Base-by-base conservation (phyloP, 2,797 vertebrate species). In the Lates japonicus region DNA sequence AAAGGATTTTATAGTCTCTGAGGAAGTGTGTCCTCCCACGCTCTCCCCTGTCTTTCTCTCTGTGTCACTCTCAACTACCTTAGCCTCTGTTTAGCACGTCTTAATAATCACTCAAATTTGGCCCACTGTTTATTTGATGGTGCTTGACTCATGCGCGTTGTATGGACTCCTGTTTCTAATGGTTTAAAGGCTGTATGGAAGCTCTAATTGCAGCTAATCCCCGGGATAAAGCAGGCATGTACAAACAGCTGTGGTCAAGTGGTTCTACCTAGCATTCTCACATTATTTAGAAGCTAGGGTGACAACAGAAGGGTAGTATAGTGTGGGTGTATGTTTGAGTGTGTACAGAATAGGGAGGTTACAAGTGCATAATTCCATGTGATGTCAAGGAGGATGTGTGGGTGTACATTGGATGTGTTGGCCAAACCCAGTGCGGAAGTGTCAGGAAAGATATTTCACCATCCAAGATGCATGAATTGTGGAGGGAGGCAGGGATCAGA, bases 11-110 rank as follows among this genome's bases (percentile, higher is more conserved):
- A 91, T 87, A 90, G 88, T 94, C 89, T 93, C 86, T 91, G 88
- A 94, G 94, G 95, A 95, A 95, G 94, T 92, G 84, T 89, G 85
- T 93, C 94, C 93, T 92, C 93, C 94, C 92, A 94, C 94, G 63
- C 92, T 78, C 85, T 91, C 78, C 68, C 74, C 74, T 77, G 79
- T 87, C 76, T 89, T 84, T 89, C 76, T 85, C 84, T 90, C 82
- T 87, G 63, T 89, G 84, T 85, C 80, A 86, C 82, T 88, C 78
- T 85, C 70, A 80, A 66, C 86, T 86, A 87, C 87, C 88, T 70
- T 64, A 81, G 74, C 75, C 76, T 74, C 79, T 76, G 61, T 77
- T 78, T 80, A 91, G 75, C 74, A 69, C 33, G 69, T 87, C 71
- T 81, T 87, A 77, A 78, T 85, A 78, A 82, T 89, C 64, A 76